Base-by-base conservation (phyloP, 53 echinoderm and acorn worm species). In the Pentamera pediparva region DNA sequence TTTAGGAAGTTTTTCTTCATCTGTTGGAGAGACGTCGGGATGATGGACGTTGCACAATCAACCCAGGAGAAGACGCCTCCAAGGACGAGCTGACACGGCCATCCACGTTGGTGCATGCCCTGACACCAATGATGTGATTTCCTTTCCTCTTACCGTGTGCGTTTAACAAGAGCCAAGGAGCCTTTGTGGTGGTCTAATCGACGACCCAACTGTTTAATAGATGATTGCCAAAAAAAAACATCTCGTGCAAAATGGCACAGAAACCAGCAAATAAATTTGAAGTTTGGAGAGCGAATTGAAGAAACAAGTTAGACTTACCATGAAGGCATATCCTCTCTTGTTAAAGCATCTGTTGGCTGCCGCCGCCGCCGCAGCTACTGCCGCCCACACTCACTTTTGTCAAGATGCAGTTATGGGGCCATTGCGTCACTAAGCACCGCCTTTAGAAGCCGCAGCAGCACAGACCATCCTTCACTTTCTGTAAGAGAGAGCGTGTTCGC, bases 111-210 rank as follows among this genome's bases (percentile, higher is more conserved):
- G 67, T 67, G 67, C 67, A 17, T 41, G 39, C 67, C 54, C 67
- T 11, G 67, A 67, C 67, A 67, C 67, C 67, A 67, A 67, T 67
- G 67, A 67, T 67, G 67, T 67, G 67, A 41, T 67, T 67, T 67
- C 41, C 39, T 43, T 45, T 67, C 41, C 67, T 67, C 67, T 67
- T 67, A 41, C 67, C n/a, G n/a, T 67, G 67, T 67, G 67, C 67
- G 26, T 65, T 65, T 65, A 24, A 36, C 39, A 12, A 67, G 29
- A 43, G 45, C 12, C 13, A 45, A 45, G 47, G 47, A 45, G 47
- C n/a, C n/a, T n/a, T n/a, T n/a, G n/a, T n/a, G n/a, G n/a, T n/a
- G n/a, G n/a, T n/a, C n/a, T n/a, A n/a, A n/a, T n/a, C n/a, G n/a
- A n/a, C n/a, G n/a, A n/a, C n/a, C n/a, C n/a, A n/a, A n/a, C n/a